Evolutionary conservation across 1,140 invertebrate species (phyloP).

Genomic region (Brachionus calyciflorus): DNA sequence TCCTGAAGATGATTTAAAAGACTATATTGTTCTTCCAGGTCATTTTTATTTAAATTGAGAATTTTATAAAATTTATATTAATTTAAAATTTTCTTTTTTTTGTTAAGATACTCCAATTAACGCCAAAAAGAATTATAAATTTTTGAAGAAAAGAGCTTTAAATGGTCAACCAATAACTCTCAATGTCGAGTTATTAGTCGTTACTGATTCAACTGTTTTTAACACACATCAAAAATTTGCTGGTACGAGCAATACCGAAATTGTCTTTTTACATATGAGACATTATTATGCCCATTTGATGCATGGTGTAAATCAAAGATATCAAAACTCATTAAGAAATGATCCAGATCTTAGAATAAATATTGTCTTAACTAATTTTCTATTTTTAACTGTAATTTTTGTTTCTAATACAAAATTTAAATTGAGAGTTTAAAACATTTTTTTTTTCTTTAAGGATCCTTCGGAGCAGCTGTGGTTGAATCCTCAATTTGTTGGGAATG

Average conservation of each 20-base stretch:
- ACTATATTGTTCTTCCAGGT: neutral
- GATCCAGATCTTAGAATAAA: constrained; percentile 14
- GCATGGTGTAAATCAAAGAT: constrained; percentile 23
- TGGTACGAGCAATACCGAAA: neutral
- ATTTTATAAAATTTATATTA: no score
- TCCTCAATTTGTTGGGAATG: neutral
- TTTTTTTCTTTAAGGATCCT: neutral
- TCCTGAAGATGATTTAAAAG: neutral
- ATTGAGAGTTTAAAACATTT: neutral
- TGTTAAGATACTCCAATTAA: neutral
- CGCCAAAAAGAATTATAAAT: neutral
- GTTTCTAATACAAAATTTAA: neutral
- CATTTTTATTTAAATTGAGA: neutral
- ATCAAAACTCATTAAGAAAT: constrained; percentile 11
- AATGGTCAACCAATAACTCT: neutral
- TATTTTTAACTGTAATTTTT: constrained; percentile 11
- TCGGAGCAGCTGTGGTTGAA: neutral
- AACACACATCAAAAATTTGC: neutral
- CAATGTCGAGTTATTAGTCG: neutral
- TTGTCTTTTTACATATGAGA: constrained; percentile 29
- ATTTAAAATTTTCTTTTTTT: no score
- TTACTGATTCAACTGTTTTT: neutral
- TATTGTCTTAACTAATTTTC: constrained; percentile 5
- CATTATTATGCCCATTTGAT: constrained; percentile 31
- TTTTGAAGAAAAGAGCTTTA: neutral